Base-by-base conservation (phyloP, 2,888 invertebrate genomes). In the Stomorhina lunata region DNA sequence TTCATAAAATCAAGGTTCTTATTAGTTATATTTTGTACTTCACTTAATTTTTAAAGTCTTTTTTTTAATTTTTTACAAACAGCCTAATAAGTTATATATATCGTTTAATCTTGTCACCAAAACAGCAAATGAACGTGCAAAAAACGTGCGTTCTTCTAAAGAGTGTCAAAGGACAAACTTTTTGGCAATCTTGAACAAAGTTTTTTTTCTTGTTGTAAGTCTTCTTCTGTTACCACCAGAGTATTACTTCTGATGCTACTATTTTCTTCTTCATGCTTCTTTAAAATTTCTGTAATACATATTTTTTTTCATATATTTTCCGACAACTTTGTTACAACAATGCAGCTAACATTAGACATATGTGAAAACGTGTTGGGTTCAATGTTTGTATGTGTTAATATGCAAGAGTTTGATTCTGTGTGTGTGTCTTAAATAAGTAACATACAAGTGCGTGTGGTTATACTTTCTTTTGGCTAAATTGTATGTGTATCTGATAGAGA, bases 261-360 rank as follows among this genome's bases (percentile, higher is more conserved):
- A 20, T 6, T 17, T 7, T 53, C 53, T 71, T 6, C 27, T 34
- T 22, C 37, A 43, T 40, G 25, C 63, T 65, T 65, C 25, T 37
- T 75, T 43, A 22, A 50, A 12, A 37, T 75, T 29, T 75, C 57
- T 29, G 32, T n/a, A 68, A 34, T 25, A 40, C 17, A 9, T 37
- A 40, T 40, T 12, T 22, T 69, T 27, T 53, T 45, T 55, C 43
- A 55, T 71, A 6, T 61, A 63, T 68, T 63, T 55, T 12, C 25
- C 5, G 50, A 61, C 53, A 78, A 78, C 69, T 73, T 81, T 68
- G 53, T 50, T 69, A 81, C 81, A 81, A 69, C 81, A 78, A 75
- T 78, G 81, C 78, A 81, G 73, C 73, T 81, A 78, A 81, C 81
- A 73, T 73, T 63, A 69, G 66, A 81, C 81, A 81, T 78, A 81